Base-by-base conservation (phyloP, 2,797 vertebrate genomes). In the Chelmon rostratus region DNA sequence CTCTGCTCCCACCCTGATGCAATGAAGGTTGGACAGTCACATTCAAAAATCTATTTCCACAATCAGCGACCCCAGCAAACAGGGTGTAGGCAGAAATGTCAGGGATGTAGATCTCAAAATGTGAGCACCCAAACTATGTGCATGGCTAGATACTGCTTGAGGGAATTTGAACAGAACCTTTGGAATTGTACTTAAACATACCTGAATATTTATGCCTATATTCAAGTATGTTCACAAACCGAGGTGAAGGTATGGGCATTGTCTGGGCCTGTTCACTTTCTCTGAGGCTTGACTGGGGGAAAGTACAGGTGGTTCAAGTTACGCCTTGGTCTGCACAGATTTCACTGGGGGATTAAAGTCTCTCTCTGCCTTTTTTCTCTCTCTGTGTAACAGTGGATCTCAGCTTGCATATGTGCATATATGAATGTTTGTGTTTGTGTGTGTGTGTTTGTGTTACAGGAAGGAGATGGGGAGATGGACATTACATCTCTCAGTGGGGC, bases 381-480 rank as follows among this genome's bases (percentile, higher is more conserved):
- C 23, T 58, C 31, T 54, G 52, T 70, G 6, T 13, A 76, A 28
- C 49, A 63, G 49, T 35, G 19, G 18, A 2, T 5, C 23, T 28
- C 0, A 40, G 21, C n/a, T 21, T 63, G 6, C 40, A 8, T 13
- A 12, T 71, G 28, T 61, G 13, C n/a, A 38, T 23, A 10, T 68
- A 0, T 67, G 19, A 33, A 25, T 58, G 31, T 73, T 2, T 68
- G 5, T 62, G 28, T 77, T 40, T 73, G 2, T 68, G 5, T 62
- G 28, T 78, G 42, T 76, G 35, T 80, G 65, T 79, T 68, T 89
- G 2, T 85, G 67, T 90, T 88, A 44, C 92, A 96, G 93, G 95
- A 90, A 89, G 93, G 96, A 78, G 89, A 98, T 98, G 97, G 94
- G 89, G 59, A 88, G 87, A 84, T 90, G 89, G 64, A 54, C 49